A percentile compares a stretch with the other conserved stretches of the same genome.
phyloP scores from a whole-genome alignment of 2,888 invertebrate genomes.

The Esperia sulphurella region DNA sequence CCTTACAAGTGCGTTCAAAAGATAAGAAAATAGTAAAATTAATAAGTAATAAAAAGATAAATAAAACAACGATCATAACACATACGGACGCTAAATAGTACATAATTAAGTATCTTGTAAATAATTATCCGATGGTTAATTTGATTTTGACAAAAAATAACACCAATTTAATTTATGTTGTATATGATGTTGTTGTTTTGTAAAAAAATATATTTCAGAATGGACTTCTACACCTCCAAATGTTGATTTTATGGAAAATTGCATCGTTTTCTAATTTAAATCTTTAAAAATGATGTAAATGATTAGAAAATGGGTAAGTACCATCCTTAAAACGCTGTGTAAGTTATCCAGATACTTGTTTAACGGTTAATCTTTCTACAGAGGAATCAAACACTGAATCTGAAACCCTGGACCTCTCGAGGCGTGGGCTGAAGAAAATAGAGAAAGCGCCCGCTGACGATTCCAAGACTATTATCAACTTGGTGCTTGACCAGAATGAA shows the following conservation, averaged over 20 bases:
- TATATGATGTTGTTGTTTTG: too few relatives aligned
- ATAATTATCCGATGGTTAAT: too few relatives aligned
- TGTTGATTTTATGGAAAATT: constrained; percentile 49
- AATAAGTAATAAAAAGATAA: too few relatives aligned
- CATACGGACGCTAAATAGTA: too few relatives aligned
- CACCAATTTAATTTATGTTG: too few relatives aligned
- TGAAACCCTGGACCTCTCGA: constrained; percentile 84
- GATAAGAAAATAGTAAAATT: too few relatives aligned
- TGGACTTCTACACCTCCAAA: too few relatives aligned
- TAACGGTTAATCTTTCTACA: constrained; percentile 10
- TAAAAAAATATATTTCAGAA: too few relatives aligned
- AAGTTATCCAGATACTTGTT: neutral
- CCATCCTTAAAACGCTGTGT: constrained; percentile 15
- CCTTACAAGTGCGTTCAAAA: too few relatives aligned
- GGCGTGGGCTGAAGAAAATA: constrained; percentile 89
- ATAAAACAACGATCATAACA: too few relatives aligned
- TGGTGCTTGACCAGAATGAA: constrained; percentile 92
- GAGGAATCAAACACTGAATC: constrained; percentile 52
- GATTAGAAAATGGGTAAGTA: constrained; percentile 39
- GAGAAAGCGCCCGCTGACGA: constrained; percentile 85
- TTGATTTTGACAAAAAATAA: too few relatives aligned
- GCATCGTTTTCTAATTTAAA: neutral
- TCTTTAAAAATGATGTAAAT: neutral
- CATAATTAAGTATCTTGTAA: too few relatives aligned
- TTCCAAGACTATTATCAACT: constrained; percentile 82